phyloP scores from a whole-genome alignment of 1,140 invertebrate genomes.

The Leptinotarsa defecta region DNA sequence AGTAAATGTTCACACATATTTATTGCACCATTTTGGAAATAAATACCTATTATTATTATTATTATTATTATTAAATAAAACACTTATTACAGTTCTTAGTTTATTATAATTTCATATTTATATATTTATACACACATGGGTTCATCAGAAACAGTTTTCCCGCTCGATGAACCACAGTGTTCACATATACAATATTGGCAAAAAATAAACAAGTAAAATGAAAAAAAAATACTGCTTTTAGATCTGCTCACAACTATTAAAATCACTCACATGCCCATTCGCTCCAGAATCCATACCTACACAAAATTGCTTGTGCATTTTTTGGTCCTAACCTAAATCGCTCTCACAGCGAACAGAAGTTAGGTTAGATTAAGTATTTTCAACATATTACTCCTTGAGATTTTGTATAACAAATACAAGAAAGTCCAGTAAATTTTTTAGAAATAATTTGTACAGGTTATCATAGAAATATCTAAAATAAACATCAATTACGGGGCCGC shows the following conservation, averaged over 20 bases:
- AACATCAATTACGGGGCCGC: conserved; percentile 1
- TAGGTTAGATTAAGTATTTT: conserved; percentile 48
- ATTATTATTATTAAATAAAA: neutral
- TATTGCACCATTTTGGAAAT: no score
- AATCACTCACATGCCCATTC: conserved; percentile 39
- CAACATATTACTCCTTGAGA: conserved; percentile 32
- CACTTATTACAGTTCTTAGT: conserved; percentile 12
- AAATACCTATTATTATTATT: no score
- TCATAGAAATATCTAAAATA: conserved; percentile 18
- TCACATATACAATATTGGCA: conserved; percentile 49
- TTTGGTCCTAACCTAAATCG: conserved; percentile 32
- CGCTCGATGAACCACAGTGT: conserved; percentile 23
- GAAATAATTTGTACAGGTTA: conserved; percentile 23
- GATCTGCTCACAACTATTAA: conserved; percentile 49
- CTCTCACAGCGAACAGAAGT: conserved; percentile 42
- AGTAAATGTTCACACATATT: no score
- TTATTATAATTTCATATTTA: conserved; percentile 2
- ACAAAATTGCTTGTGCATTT: conserved; percentile 19
- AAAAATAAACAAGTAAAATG: conserved; percentile 46
- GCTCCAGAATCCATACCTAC: conserved; percentile 29
- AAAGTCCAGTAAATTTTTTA: conserved; percentile 15
- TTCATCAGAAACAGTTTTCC: conserved; percentile 4
- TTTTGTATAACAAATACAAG: conserved; percentile 18
- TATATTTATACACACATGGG: conserved; percentile 16
- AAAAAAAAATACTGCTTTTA: conserved; percentile 50